Conservation (phyloP, 2,797 vertebrate species). For the Urophycis tenuis region DNA sequence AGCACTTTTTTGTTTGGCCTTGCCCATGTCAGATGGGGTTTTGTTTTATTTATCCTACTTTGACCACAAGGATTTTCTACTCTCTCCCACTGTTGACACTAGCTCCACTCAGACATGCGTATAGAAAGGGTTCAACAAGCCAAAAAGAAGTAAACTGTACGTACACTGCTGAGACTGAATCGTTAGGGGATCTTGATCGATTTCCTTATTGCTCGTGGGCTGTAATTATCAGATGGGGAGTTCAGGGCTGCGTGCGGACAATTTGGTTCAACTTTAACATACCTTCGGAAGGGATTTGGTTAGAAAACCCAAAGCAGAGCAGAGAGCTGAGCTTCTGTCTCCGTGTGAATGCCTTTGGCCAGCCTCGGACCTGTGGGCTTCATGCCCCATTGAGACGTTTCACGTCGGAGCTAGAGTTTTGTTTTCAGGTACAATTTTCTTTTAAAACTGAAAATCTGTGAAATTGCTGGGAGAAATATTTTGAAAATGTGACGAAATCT, state of each 20-base stretch:
- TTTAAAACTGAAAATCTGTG: not conserved
- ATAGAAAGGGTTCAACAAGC: not conserved
- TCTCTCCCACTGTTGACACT: constrained; percentile 38
- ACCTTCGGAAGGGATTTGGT: constrained; percentile 10
- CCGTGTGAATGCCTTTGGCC: not conserved
- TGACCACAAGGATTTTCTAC: constrained; percentile 43
- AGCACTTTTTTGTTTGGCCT: constrained; percentile 56
- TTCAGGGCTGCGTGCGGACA: constrained; percentile 40
- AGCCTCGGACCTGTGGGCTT: not conserved
- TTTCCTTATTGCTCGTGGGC: constrained; percentile 39
- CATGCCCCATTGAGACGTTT: not conserved
- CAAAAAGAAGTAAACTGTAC: constrained; percentile 35
- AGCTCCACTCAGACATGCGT: constrained; percentile 28
- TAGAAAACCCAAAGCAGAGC: not conserved
- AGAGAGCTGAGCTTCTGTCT: not conserved
- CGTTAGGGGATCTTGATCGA: constrained; percentile 28
- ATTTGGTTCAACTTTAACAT: constrained; percentile 17
- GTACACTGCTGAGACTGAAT: constrained; percentile 37
- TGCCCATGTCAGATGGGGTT: constrained; percentile 51
- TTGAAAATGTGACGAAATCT: not conserved
- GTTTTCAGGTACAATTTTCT: not conserved
- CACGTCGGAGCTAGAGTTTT: not conserved
- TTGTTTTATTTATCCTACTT: constrained; percentile 42
- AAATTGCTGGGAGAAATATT: not conserved
- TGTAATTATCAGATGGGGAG: constrained; percentile 30